These are phyloP conservation scores for Drosophila sp. DNA, from an alignment of 1,140 invertebrate species.

Conservation along the genomic window DNA sequence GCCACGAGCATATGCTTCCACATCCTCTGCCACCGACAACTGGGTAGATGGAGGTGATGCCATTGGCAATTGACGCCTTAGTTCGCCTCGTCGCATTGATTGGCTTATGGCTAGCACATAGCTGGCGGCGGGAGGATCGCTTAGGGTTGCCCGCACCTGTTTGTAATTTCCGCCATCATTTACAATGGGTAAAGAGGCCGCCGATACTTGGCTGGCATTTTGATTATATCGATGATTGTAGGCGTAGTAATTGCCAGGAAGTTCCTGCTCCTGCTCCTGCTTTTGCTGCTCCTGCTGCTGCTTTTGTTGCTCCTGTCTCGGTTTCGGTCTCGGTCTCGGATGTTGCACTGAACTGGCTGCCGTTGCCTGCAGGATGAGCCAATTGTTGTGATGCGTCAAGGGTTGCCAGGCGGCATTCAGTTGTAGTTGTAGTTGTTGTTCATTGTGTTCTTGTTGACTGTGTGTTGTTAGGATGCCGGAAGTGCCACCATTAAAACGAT, in stretches of 20 bases:
- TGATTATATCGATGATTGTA: slow-evolving; percentile 75
- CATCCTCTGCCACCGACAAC: slow-evolving; percentile 17
- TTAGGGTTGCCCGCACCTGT: slow-evolving; percentile 49
- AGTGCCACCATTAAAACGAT: slow-evolving; percentile 63
- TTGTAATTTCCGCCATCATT: slow-evolving; percentile 70
- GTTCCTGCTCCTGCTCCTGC: slow-evolving; percentile 37
- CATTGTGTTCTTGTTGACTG: slow-evolving; percentile 5
- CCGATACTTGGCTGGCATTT: slow-evolving; percentile 19
- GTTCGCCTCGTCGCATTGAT: slow-evolving; percentile 50
- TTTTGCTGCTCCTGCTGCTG: slow-evolving; percentile 13
- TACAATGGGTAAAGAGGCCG: slow-evolving; percentile 12
- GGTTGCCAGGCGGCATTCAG: slow-evolving; percentile 68
- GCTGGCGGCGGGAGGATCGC: slow-evolving; percentile 40
- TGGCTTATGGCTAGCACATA: slow-evolving; percentile 71
- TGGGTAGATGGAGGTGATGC: neutral
- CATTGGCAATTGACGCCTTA: slow-evolving; percentile 44
- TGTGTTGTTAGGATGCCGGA: slow-evolving; percentile 40
- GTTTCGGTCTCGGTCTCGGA: neutral
- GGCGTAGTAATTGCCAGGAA: slow-evolving; percentile 75
- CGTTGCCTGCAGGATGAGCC: slow-evolving; percentile 73
- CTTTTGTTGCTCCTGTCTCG: slow-evolving; percentile 8
- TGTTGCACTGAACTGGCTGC: slow-evolving; percentile 58
- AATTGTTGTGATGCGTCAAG: slow-evolving; percentile 67
- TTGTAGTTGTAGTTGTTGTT: slow-evolving; percentile 52
- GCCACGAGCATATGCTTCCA: slow-evolving; percentile 18